Percentiles rank a stretch among this genome's conserved stretches.
Evolutionary conservation across 2,888 invertebrate genomes (phyloP).

Genomic region (Lochmaea capreae): DNA sequence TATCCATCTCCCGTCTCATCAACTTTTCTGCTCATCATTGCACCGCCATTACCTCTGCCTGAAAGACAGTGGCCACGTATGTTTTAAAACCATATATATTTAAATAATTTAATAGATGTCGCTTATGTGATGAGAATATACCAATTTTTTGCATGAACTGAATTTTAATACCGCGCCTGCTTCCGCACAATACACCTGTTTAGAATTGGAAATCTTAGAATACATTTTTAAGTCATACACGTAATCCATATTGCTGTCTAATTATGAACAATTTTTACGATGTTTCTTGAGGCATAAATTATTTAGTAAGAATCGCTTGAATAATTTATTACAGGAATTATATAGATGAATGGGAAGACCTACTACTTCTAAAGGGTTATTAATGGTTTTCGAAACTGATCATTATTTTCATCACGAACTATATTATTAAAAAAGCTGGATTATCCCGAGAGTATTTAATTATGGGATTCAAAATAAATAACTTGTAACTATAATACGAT

Average conservation of each 20-base stretch:
- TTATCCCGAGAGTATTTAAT: too few relatives aligned
- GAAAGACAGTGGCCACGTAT: too few relatives aligned
- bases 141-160: background rate
- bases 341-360: conserved; percentile 3
- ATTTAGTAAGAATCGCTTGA: conserved; percentile 21
- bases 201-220: conserved; percentile 34
- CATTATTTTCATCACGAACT: too few relatives aligned
- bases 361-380: background rate
- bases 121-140: background rate
- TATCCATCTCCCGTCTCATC: too few relatives aligned
- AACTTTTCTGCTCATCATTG: too few relatives aligned
- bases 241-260: conserved; percentile 27
- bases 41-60: too few relatives aligned
- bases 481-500: too few relatives aligned
- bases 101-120: background rate
- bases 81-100: too few relatives aligned
- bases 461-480: too few relatives aligned
- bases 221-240: conserved; percentile 31
- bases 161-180: background rate
- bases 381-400: background rate
- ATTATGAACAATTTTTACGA: conserved; percentile 22
- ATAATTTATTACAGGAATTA: conserved; percentile 20
- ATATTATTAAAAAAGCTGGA: too few relatives aligned
- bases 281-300: conserved; percentile 18
- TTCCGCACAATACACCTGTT: conserved; percentile 30